Evolutionary conservation across 2,888 invertebrate genomes (phyloP).

Genomic region (Meteorus cinctellus): DNA sequence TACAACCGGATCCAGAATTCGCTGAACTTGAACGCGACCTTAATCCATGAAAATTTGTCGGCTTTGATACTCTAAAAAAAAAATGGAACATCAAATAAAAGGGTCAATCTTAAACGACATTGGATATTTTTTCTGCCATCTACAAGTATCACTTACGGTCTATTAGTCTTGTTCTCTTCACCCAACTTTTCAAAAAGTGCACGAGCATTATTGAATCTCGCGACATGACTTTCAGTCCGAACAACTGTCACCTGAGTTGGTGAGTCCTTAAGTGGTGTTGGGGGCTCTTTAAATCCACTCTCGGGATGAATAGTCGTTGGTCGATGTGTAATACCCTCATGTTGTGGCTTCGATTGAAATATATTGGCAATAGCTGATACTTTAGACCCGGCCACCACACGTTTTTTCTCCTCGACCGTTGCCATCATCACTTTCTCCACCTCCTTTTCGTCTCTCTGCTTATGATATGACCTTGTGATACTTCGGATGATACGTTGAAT

Average conservation of each 20-base stretch:
- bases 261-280: slow-evolving; percentile 70
- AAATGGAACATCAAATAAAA: neutral
- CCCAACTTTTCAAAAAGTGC: slow-evolving; percentile 93
- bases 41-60: slow-evolving; percentile 75
- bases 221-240: slow-evolving; percentile 90
- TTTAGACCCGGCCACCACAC: slow-evolving; percentile 82
- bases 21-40: slow-evolving; percentile 81
- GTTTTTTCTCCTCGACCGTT: slow-evolving; percentile 81
- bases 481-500: slow-evolving; percentile 39
- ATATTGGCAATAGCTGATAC: slow-evolving; percentile 94
- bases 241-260: slow-evolving; percentile 82
- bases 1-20: slow-evolving; percentile 78
- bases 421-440: slow-evolving; percentile 68
- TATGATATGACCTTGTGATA: slow-evolving; percentile 38
- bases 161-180: slow-evolving; percentile 79
- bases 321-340: slow-evolving; percentile 64
- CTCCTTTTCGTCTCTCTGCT: slow-evolving; percentile 38
- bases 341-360: slow-evolving; percentile 80
- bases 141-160: slow-evolving; percentile 60
- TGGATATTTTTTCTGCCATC: neutral
- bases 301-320: slow-evolving; percentile 65
- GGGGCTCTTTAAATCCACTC: slow-evolving; percentile 71
- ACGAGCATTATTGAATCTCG: slow-evolving; percentile 92
- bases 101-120: slow-evolving; percentile 16
- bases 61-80: slow-evolving; percentile 61